Evolutionary conservation across 1,140 invertebrate species (phyloP).

Genomic region (Periplaneta americana): DNA sequence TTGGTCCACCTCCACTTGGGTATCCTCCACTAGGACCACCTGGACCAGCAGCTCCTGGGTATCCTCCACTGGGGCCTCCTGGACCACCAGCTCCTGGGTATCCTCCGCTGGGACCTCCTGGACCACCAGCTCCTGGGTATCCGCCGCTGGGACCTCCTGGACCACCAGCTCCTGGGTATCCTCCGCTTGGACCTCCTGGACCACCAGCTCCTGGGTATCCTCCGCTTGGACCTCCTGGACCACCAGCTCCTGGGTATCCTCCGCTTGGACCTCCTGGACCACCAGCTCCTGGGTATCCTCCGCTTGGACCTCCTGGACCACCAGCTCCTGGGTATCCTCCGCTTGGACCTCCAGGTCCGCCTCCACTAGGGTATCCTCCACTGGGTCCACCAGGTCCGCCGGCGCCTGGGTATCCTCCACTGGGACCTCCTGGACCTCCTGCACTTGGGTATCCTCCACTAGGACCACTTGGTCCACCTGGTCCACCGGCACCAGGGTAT

Average conservation of each 20-base stretch:
- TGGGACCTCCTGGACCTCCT: slow-evolving; percentile 12
- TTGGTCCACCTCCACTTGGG: not conserved
- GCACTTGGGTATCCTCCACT: not conserved
- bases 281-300: slow-evolving; percentile 15
- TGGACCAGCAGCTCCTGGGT: too few relatives aligned
- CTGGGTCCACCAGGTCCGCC: slow-evolving; percentile 19
- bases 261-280: slow-evolving; percentile 20
- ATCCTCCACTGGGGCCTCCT: too few relatives aligned
- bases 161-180: too few relatives aligned
- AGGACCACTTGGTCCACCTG: slow-evolving; percentile 14
- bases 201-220: not conserved
- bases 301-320: slow-evolving; percentile 19
- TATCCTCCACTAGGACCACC: slow-evolving; percentile 18
- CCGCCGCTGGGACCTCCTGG: slow-evolving; percentile 26
- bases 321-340: not conserved
- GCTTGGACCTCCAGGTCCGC: slow-evolving; percentile 21
- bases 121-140: slow-evolving; percentile 17
- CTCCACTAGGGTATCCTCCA: slow-evolving; percentile 16
- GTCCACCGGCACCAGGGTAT: not conserved
- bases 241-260: slow-evolving; percentile 12
- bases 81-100: slow-evolving; percentile 13
- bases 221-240: slow-evolving; percentile 10
- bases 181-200: slow-evolving; percentile 11
- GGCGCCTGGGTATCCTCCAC: slow-evolving; percentile 19
- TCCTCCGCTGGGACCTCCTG: slow-evolving; percentile 20